Conservation (phyloP, 2,113 vertebrate genomes). For the Nesospiza acunhae region DNA sequence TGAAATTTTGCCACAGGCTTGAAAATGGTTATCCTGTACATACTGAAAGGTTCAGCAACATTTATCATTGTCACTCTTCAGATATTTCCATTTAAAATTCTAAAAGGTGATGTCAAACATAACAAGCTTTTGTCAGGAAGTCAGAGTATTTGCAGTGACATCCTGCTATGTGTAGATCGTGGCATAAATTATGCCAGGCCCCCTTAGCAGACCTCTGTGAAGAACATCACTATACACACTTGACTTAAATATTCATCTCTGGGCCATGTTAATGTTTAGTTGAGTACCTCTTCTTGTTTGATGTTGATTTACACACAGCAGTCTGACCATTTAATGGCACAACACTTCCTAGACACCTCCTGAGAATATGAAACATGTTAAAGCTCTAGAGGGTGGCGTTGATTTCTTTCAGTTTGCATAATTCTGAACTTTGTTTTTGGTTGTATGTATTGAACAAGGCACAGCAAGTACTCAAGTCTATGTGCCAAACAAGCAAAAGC, state of each 20-base stretch:
- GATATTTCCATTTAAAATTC: neutral
- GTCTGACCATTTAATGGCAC: neutral
- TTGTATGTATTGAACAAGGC: neutral
- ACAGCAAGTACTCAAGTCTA: rapidly evolving
- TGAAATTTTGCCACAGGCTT: neutral
- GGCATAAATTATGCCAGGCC: neutral
- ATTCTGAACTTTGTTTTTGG: neutral
- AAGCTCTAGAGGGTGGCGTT: neutral
- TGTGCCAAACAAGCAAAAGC: neutral
- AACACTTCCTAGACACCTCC: neutral
- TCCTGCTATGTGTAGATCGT: neutral
- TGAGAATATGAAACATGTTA: neutral
- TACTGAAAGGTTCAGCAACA: neutral
- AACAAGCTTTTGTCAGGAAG: rapidly evolving
- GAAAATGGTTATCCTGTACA: neutral
- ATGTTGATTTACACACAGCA: neutral
- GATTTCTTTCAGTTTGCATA: neutral
- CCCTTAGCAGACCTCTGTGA: neutral
- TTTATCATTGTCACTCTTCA: neutral
- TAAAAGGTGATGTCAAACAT: neutral
- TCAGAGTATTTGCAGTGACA: neutral
- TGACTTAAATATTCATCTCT: neutral
- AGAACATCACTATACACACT: neutral
- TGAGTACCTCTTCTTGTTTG: neutral
- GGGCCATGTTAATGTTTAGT: neutral